phyloP scores from a whole-genome alignment of 2,888 invertebrate species.

The Ernsta delagoae region DNA sequence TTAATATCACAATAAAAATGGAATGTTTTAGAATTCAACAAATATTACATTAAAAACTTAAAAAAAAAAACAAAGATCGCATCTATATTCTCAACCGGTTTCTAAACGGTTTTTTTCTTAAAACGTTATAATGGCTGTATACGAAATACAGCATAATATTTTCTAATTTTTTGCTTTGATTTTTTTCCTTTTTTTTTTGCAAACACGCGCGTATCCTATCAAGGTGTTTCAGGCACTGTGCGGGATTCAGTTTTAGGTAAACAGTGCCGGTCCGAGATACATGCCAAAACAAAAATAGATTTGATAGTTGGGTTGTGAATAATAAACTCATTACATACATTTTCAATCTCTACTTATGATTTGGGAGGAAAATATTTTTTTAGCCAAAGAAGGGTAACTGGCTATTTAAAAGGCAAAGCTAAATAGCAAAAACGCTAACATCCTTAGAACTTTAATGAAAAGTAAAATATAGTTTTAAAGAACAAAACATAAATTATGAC shows the following conservation, averaged over 20 bases:
- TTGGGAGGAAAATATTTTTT: too few species aligned
- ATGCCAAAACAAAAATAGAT: slow-evolving; percentile 71
- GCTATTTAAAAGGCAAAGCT: too few species aligned
- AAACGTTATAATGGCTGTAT: slow-evolving; percentile 66
- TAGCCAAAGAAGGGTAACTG: too few species aligned
- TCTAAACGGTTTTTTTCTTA: slow-evolving; percentile 61
- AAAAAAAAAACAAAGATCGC: slow-evolving; percentile 13
- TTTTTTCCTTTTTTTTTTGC: slow-evolving; percentile 14
- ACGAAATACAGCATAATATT: slow-evolving; percentile 71
- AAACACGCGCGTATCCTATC: slow-evolving; percentile 17
- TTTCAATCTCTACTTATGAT: too few species aligned
- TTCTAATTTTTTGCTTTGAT: slow-evolving; percentile 4
- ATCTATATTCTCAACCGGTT: slow-evolving; percentile 44
- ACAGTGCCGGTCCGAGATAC: slow-evolving; percentile 26
- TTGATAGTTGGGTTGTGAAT: slow-evolving; percentile 12
- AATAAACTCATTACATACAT: neutral
- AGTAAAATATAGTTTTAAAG: too few species aligned
- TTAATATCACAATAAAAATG: slow-evolving; percentile 50
- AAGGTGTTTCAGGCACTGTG: slow-evolving; percentile 28
- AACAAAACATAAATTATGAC: too few species aligned
- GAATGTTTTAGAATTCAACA: slow-evolving; percentile 38
- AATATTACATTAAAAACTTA: neutral
- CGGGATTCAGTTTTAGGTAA: slow-evolving; percentile 24
- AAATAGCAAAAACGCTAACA: too few species aligned
- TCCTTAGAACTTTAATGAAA: too few species aligned